These are phyloP conservation scores for Pyrgus malvae DNA, from an alignment of 2,888 invertebrate genomes.

Conservation along the genomic window DNA sequence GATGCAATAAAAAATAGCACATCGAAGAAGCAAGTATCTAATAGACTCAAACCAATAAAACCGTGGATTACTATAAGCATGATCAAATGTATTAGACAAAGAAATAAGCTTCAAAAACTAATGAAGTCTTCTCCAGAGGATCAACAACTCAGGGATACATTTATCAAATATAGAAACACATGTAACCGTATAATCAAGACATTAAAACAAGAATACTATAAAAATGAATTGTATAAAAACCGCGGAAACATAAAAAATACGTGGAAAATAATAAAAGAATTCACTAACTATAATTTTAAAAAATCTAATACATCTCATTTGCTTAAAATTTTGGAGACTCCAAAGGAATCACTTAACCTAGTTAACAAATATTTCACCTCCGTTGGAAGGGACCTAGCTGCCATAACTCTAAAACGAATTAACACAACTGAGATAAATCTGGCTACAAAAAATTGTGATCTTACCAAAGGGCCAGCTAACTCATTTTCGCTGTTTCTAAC, in stretches of 20 bases:
- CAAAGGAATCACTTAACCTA: background rate
- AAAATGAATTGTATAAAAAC: background rate
- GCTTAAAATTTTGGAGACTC: too few species aligned
- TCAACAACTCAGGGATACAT: background rate
- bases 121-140: background rate
- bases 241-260: background rate
- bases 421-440: background rate
- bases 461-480: background rate
- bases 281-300: background rate
- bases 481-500: background rate
- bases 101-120: background rate
- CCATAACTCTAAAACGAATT: background rate
- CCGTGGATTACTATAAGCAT: background rate
- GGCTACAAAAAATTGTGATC: background rate
- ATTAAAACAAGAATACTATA: background rate
- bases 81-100: background rate
- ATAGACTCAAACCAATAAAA: background rate
- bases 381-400: background rate
- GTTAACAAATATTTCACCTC: background rate
- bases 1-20: background rate
- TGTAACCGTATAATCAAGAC: background rate
- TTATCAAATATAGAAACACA: background rate
- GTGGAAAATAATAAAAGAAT: background rate
- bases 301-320: background rate
- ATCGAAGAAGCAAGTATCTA: background rate